Percentiles rank a stretch among this genome's conserved stretches.
phyloP scores from a whole-genome alignment of 1,140 invertebrate species.

The Drosophila nigromelanica region DNA sequence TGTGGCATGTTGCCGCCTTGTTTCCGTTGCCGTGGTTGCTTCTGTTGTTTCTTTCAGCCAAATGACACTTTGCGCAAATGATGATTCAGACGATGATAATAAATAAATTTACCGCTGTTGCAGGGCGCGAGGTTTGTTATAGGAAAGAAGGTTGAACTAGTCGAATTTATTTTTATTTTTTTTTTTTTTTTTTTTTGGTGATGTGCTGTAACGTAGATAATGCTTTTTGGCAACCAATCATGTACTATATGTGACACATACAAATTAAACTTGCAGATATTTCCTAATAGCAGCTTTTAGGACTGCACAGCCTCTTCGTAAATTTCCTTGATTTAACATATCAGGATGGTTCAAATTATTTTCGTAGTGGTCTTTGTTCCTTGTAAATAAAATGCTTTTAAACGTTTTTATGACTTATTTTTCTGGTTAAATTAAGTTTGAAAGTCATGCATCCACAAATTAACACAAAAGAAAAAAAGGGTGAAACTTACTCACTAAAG shows the following conservation, averaged over 20 bases:
- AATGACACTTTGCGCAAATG: conserved; percentile 76
- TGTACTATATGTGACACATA: neutral
- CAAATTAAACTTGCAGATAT: neutral
- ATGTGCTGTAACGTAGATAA: conserved; percentile 35
- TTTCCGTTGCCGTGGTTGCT: conserved; percentile 23
- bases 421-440: too few species aligned
- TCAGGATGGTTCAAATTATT: too few species aligned
- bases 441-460: too few species aligned
- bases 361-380: too few species aligned
- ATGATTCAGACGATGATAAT: conserved; percentile 77
- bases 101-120: conserved; percentile 64
- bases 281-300: neutral
- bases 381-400: too few species aligned
- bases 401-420: too few species aligned
- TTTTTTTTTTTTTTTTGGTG: neutral
- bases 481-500: conserved; percentile 57
- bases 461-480: neutral
- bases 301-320: too few species aligned
- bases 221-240: conserved; percentile 51
- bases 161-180: too few species aligned
- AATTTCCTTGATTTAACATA: too few species aligned
- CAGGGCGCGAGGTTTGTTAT: conserved; percentile 4
- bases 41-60: conserved; percentile 37
- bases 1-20: conserved; percentile 71
- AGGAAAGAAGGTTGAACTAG: too few species aligned